These are phyloP conservation scores for Seriola quinqueradiata DNA, from an alignment of 2,113 vertebrate species.

Conservation along the genomic window DNA sequence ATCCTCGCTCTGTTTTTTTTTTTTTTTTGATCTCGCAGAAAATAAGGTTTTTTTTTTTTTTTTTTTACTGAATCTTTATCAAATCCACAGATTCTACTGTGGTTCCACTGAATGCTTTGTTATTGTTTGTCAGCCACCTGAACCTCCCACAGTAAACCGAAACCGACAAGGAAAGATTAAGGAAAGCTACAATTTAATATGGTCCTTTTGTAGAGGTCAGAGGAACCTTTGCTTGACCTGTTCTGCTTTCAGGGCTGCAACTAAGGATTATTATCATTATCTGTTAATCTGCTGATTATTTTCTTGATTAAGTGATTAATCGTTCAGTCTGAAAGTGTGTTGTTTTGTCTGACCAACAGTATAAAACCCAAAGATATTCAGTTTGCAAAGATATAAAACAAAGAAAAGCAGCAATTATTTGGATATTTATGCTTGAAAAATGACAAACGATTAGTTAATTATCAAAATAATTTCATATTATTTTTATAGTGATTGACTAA, in stretches of 20 bases:
- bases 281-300: neutral
- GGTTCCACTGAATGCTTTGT: neutral
- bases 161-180: neutral
- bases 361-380: neutral
- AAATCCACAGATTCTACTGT: neutral
- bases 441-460: no score
- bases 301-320: neutral
- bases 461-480: no score
- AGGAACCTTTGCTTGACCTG: neutral
- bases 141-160: neutral
- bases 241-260: neutral
- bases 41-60: slow-evolving; percentile 6
- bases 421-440: no score
- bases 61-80: slow-evolving; percentile 27
- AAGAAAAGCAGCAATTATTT: no score
- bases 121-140: neutral
- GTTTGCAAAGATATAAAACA: neutral
- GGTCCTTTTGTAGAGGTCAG: neutral
- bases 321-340: neutral
- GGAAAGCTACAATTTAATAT: neutral
- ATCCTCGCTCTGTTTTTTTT: slow-evolving; percentile 29
- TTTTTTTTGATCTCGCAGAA: neutral
- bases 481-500: no score
- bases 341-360: no score
- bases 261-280: neutral